Evolutionary conservation across 1,140 invertebrate species (phyloP).

Genomic region (Cotesia vestalis): DNA sequence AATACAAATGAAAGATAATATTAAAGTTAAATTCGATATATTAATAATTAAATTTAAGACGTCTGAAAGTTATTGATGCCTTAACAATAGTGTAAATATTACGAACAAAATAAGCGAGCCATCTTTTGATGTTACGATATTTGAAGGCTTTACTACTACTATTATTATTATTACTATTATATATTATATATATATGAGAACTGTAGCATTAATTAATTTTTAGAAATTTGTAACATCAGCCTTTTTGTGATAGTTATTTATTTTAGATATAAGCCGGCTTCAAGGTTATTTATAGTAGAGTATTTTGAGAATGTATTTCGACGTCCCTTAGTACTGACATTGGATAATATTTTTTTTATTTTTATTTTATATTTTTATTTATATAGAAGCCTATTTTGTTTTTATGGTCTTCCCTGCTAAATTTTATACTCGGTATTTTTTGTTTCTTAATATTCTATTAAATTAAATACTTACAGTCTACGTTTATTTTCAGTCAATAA

Average conservation of each 20-base stretch:
- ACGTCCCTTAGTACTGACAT: constrained; percentile 28
- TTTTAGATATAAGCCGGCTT: constrained; percentile 49
- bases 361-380: constrained; percentile 25
- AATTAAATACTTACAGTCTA: neutral
- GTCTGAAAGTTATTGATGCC: constrained; percentile 17
- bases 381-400: neutral
- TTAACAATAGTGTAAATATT: constrained; percentile 15
- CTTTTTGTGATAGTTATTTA: constrained; percentile 64
- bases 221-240: constrained; percentile 14
- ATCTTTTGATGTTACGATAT: constrained; percentile 22
- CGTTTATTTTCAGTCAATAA: constrained; percentile 27
- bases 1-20: constrained; percentile 14
- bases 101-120: neutral
- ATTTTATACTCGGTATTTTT: neutral
- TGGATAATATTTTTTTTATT: neutral
- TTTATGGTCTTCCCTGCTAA: constrained; percentile 31
- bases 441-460: constrained; percentile 5
- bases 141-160: neutral
- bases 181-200: constrained; percentile 9
- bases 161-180: no score
- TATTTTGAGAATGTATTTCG: constrained; percentile 41
- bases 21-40: neutral
- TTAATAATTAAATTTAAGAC: constrained; percentile 11
- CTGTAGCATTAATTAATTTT: neutral
- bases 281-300: constrained; percentile 35